phyloP scores from a whole-genome alignment of 2,888 invertebrate genomes.

The Coenonympha glycerion region DNA sequence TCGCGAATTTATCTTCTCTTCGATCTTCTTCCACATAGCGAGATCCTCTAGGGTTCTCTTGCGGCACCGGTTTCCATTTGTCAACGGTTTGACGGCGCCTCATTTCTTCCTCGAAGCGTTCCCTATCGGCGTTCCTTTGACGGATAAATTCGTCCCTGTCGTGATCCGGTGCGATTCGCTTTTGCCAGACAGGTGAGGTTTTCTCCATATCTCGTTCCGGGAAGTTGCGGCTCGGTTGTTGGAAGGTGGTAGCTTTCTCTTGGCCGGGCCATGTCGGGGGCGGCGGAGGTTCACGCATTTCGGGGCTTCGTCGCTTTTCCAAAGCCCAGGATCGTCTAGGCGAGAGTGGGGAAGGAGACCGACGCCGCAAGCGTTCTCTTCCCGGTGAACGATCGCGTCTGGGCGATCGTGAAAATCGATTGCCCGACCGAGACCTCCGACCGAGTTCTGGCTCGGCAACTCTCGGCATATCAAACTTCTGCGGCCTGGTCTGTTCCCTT shows the following conservation, averaged over 20 bases:
- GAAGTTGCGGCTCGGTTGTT: constrained; percentile 27
- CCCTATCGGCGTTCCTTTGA: constrained; percentile 11
- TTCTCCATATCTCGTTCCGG: constrained; percentile 31
- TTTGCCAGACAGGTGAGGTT: constrained; percentile 32
- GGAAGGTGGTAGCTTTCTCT: constrained; percentile 30
- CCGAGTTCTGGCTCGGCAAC: constrained; percentile 29
- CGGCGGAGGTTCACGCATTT: constrained; percentile 49
- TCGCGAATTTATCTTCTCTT: constrained; percentile 18
- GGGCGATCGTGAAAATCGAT: constrained; percentile 49
- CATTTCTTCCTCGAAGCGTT: constrained; percentile 23
- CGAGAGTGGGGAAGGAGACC: constrained; percentile 56
- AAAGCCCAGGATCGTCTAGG: constrained; percentile 65
- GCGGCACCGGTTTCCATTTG: constrained; percentile 26
- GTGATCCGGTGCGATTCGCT: too few relatives aligned
- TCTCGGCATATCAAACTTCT: constrained; percentile 33
- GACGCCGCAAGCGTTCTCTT: constrained; percentile 49
- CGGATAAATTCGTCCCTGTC: constrained; percentile 18
- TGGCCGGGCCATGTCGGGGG: constrained; percentile 60
- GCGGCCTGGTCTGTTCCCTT: constrained; percentile 35
- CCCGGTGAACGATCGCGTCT: constrained; percentile 53
- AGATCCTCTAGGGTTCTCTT: constrained; percentile 18
- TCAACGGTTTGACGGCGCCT: constrained; percentile 19
- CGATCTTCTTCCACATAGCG: constrained; percentile 20
- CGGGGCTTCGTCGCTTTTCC: constrained; percentile 58
- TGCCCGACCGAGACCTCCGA: constrained; percentile 33